These are phyloP conservation scores for Pantherophis vulpinus DNA, from an alignment of 2,797 vertebrate species.

Conservation along the genomic window DNA sequence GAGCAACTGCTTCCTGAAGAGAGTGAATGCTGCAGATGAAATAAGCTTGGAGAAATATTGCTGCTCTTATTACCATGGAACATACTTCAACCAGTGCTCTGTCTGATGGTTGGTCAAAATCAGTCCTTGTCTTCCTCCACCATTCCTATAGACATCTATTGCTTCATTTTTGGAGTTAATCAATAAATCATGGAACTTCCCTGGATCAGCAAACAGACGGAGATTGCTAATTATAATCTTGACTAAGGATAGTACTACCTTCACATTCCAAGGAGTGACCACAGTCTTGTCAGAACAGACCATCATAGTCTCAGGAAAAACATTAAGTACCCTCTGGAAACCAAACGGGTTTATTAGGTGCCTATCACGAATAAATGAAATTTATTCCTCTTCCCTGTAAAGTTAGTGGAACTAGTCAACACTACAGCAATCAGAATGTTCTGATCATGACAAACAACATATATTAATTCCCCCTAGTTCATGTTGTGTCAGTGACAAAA, in stretches of 20 bases:
- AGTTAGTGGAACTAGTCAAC: background rate
- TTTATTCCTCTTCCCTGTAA: background rate
- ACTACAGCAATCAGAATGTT: background rate
- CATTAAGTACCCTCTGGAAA: background rate
- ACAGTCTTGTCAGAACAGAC: background rate
- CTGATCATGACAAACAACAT: background rate
- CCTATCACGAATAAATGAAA: background rate
- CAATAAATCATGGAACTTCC: background rate
- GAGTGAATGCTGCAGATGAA: background rate
- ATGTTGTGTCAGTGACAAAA: background rate
- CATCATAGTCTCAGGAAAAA: background rate
- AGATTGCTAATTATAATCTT: background rate
- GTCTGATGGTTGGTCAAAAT: background rate
- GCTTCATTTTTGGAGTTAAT: background rate
- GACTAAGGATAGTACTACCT: background rate
- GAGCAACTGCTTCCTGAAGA: background rate
- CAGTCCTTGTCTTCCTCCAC: background rate
- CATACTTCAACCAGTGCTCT: background rate
- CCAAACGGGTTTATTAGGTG: background rate
- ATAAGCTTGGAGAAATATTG: background rate
- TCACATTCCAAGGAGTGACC: background rate
- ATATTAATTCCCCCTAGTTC: background rate
- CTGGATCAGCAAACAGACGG: background rate
- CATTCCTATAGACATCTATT: background rate
- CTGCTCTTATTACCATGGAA: background rate